Base-by-base conservation (phyloP, 2,797 vertebrate species). In the Cephalopachus bancanus region DNA sequence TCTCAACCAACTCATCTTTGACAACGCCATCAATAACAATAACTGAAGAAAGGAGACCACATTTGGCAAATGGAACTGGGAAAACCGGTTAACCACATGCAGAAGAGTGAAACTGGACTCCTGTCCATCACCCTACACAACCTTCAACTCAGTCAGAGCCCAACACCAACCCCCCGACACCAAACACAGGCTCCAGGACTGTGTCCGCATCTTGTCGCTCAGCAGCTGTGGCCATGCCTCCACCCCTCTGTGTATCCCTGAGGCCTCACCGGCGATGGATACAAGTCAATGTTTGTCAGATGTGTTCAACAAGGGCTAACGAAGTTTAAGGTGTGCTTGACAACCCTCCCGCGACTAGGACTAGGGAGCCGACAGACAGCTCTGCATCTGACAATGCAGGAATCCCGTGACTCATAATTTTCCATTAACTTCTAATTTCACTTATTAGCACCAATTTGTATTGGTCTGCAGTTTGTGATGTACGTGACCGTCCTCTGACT, bases 341-440 rank as follows among this genome's bases (percentile, higher is more conserved):
- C 76, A 80, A 30, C n/a, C 49, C 51, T 69, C 44, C 37, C 8
- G 57, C 3, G 9, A 83, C n/a, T 22, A 78, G 83, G 53, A 59
- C 12, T 28, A 55, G 49, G 91, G 44, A 65, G 60, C 15, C 17
- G 72, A 30, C 2, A 69, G 72, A 30, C 2, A 69, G 55, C 15
- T 69, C 24, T 67, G 62, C 57, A 55, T 55, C 78, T 74, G 67
- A 64, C 44, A 74, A 72, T 15, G 20, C 10, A 16, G n/a, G 60
- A 74, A 62, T 59, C 94, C 87, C 80, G 57, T 60, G 83, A 95
- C 51, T 93, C n/a, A 14, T 62, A 65, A 91, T 94, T 93, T 83
- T 89, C 86, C 94, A 88, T 95, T 94, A 90, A 67, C 81, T 84
- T 95, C 94, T 53, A 49, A 60, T 92, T 96, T 96, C 62, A 85